Evolutionary conservation across 1,140 invertebrate species (phyloP).

Genomic region (Thereuonema tuberculata): DNA sequence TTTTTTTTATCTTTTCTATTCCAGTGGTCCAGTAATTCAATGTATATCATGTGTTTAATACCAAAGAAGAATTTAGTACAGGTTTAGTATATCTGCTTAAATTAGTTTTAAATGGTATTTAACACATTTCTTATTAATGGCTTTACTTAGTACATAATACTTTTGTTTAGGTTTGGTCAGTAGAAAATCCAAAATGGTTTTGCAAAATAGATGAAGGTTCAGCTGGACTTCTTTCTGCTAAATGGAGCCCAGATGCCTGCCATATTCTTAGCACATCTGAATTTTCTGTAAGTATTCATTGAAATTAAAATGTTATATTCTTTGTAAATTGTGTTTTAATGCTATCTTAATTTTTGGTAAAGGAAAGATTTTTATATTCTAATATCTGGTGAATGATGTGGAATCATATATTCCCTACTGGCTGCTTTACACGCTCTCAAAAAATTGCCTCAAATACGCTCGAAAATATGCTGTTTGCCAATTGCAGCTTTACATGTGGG

Average conservation of each 20-base stretch:
- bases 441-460: too few species aligned
- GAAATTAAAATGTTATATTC: slow-evolving; percentile 9
- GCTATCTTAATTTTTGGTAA: background rate
- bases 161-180: slow-evolving; percentile 31
- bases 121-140: background rate
- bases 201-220: slow-evolving; percentile 39
- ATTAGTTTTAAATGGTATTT: too few species aligned
- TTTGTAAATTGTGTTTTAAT: background rate
- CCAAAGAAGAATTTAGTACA: too few species aligned
- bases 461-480: too few species aligned
- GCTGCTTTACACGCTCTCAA: too few species aligned
- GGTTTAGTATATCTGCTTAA: too few species aligned
- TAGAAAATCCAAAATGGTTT: slow-evolving; percentile 36
- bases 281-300: slow-evolving; percentile 29
- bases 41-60: too few species aligned
- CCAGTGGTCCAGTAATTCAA: too few species aligned
- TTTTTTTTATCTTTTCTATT: too few species aligned
- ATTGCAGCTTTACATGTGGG: too few species aligned
- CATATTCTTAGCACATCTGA: slow-evolving; percentile 37
- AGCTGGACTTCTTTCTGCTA: slow-evolving; percentile 29
- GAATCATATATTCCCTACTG: too few species aligned
- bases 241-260: slow-evolving; percentile 36
- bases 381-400: background rate
- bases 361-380: background rate
- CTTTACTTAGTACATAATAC: background rate